phyloP scores from a whole-genome alignment of 2,113 vertebrate genomes.

The Penelope pileata region DNA sequence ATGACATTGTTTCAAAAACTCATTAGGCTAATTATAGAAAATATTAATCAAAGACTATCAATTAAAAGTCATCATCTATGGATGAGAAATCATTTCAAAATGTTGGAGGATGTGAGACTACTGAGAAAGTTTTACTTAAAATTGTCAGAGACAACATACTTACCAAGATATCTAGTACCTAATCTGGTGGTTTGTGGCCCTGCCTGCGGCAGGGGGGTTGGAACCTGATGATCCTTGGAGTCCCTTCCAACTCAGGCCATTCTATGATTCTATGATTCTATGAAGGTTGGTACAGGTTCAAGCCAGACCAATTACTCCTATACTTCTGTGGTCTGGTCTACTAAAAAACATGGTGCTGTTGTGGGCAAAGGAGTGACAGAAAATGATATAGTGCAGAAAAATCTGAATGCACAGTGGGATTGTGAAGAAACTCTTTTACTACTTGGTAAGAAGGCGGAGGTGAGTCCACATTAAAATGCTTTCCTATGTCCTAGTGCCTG shows the following conservation, averaged over 20 bases:
- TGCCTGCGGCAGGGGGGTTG: too few species aligned
- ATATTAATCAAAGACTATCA: not conserved
- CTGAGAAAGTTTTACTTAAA: not conserved
- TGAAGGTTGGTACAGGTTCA: not conserved
- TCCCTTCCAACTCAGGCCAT: too few species aligned
- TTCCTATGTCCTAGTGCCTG: not conserved
- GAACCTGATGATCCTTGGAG: too few species aligned
- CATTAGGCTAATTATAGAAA: not conserved
- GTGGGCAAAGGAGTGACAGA: not conserved
- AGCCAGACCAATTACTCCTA: fast-evolving
- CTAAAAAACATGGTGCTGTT: not conserved
- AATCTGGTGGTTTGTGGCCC: too few species aligned
- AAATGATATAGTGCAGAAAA: not conserved
- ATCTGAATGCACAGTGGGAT: fast-evolving
- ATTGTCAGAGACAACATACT: not conserved
- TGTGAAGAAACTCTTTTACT: not conserved
- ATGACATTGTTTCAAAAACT: not conserved
- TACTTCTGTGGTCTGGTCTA: not conserved
- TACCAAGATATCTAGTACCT: not conserved
- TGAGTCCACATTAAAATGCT: not conserved
- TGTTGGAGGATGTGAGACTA: not conserved
- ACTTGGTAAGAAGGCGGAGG: not conserved
- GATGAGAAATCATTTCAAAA: not conserved
- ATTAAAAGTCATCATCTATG: not conserved
- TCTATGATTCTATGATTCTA: too few species aligned